A percentile compares a stretch with the other conserved stretches of the same genome.
These are phyloP conservation scores for Drosophila sucinea DNA, from an alignment of 1,140 invertebrate genomes.

Conservation along the genomic window DNA sequence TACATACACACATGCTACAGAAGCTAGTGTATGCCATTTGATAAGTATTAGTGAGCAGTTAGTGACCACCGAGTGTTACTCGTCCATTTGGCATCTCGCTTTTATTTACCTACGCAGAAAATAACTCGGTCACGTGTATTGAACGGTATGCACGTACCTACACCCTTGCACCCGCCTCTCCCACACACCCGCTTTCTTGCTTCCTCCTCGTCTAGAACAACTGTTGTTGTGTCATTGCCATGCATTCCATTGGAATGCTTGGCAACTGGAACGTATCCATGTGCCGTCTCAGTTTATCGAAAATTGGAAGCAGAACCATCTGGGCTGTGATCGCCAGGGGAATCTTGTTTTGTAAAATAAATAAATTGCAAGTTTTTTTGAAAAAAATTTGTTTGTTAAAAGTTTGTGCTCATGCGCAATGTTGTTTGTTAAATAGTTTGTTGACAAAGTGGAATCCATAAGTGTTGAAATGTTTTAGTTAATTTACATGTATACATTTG, in stretches of 20 bases:
- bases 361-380: conserved; percentile 7
- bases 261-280: conserved; percentile 33
- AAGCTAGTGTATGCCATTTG: neutral
- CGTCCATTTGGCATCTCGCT: conserved; percentile 5
- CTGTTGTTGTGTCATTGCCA: conserved; percentile 50
- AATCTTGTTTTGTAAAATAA: neutral
- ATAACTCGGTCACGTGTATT: conserved; percentile 43
- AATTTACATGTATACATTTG: conserved; percentile 15
- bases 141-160: conserved; percentile 1
- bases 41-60: neutral
- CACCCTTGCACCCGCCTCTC: conserved; percentile 16
- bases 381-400: conserved; percentile 1
- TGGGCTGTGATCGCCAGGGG: conserved; percentile 56
- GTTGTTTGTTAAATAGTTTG: neutral
- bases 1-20: neutral
- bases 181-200: neutral
- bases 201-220: conserved; percentile 19
- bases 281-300: conserved; percentile 19
- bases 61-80: neutral
- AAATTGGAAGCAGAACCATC: conserved; percentile 35
- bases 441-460: conserved; percentile 20
- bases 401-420: neutral
- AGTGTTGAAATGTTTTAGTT: conserved; percentile 50
- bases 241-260: conserved; percentile 58
- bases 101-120: conserved; percentile 10